Percentiles rank a stretch among this genome's conserved stretches.
Evolutionary conservation across 2,888 invertebrate genomes (phyloP).

Genomic region (Fragum whitleyi): DNA sequence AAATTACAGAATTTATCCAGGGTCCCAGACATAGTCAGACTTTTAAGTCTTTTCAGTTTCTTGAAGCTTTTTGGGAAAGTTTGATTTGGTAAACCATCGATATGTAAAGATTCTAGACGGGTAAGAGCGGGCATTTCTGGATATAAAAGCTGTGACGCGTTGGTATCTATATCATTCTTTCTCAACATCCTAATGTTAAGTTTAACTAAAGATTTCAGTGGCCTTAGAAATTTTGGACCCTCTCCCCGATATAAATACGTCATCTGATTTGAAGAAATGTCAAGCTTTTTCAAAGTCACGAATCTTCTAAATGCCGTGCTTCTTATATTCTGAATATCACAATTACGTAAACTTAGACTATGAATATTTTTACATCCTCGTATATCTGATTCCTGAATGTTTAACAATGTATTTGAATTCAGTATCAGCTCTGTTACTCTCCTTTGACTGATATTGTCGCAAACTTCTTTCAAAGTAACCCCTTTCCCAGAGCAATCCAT

Average conservation of each 20-base stretch:
- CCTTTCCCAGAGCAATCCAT: neutral
- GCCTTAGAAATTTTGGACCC: neutral
- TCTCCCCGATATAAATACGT: neutral
- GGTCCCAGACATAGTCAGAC: neutral
- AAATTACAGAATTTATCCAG: neutral
- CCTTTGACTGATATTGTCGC: neutral
- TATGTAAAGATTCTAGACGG: neutral
- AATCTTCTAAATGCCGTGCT: neutral
- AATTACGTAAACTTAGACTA: neutral
- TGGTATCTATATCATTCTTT: neutral
- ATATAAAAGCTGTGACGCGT: neutral
- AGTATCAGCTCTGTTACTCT: constrained; percentile 11
- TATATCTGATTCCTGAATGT: neutral
- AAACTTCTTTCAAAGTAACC: neutral
- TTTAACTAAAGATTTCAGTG: neutral
- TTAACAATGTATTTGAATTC: neutral
- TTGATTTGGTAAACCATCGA: neutral
- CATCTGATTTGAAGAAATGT: neutral
- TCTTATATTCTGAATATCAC: neutral
- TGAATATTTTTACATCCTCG: neutral
- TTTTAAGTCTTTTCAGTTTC: neutral
- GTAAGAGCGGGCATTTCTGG: neutral
- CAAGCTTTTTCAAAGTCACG: neutral
- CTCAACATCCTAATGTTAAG: neutral
- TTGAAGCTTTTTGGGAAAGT: neutral